Conservation (phyloP, 1,140 invertebrate genomes). For the Anadara kagoshimensis region DNA sequence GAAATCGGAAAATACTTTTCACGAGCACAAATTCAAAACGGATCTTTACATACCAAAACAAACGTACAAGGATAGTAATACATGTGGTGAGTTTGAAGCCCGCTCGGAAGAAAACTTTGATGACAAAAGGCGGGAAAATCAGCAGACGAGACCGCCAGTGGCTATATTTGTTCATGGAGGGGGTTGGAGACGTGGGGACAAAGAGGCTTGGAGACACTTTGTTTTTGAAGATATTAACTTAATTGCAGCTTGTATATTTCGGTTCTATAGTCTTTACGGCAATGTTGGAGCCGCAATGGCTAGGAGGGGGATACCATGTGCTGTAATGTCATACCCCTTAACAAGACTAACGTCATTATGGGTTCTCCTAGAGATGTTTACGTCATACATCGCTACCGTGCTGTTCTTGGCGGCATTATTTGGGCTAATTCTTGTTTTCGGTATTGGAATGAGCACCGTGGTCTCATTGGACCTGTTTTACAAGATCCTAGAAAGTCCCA, state of each 20-base stretch:
- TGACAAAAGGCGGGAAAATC: background rate
- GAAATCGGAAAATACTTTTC: too few species aligned
- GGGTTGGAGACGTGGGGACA: slow-evolving; percentile 46
- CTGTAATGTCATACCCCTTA: slow-evolving; percentile 40
- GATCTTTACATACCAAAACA: slow-evolving; percentile 11
- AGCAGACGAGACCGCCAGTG: slow-evolving; percentile 8
- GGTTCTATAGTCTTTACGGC: slow-evolving; percentile 28
- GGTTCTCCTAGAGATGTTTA: slow-evolving; percentile 27
- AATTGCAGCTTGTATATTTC: slow-evolving; percentile 19
- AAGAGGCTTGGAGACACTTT: slow-evolving; percentile 42
- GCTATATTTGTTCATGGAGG: slow-evolving; percentile 50
- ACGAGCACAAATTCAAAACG: background rate
- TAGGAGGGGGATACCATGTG: slow-evolving; percentile 35
- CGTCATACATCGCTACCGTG: slow-evolving; percentile 22
- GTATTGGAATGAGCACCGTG: background rate
- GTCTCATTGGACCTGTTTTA: background rate
- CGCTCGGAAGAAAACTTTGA: background rate
- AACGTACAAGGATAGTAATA: too few species aligned
- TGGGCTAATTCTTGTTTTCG: background rate
- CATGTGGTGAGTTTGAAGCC: background rate
- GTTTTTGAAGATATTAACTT: slow-evolving; percentile 37
- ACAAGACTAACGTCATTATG: slow-evolving; percentile 23
- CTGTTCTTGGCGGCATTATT: slow-evolving; percentile 5
- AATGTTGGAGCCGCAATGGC: slow-evolving; percentile 38
- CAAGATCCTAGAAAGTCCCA: too few species aligned